Evolutionary conservation across 2,888 invertebrate genomes (phyloP), one percentile per base, ranked within the genome.

Genomic region (Drosophila heteroneura): DNA sequence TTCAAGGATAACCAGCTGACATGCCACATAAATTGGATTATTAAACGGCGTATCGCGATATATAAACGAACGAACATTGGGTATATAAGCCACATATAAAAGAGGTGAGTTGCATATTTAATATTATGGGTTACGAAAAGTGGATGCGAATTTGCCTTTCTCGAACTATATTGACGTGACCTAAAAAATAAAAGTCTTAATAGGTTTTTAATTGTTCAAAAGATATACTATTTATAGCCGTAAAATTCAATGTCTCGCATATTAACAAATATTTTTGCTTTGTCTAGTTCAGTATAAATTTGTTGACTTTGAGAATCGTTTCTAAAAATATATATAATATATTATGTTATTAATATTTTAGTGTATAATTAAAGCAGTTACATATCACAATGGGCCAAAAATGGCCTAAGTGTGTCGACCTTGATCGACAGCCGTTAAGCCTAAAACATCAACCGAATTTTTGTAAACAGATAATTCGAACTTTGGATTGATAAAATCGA

Each of bases 11-110:
- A 89, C 90, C 89, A 86, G 89, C 87, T 86, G 90, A 79, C 82
- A 85, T 90, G 90, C 82, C 90, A 89, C 82, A 90, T 81, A 89
- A 86, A 87, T 90, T 86, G 87, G 89, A 90, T 82, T 90, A 87
- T 72, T 89, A 74, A 87, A 73, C 75, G 54, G 72, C 83, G 70
- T 58, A 68, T 51, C 52, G 59, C 70, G 67, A 82, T 77, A 79
- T 53, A 77, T 37, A 80, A 62, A 74, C 69, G 65, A 73, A 76
- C 51, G 47, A 56, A 66, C 68, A 76, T 62, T 56, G 67, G 56
- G 16, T 68, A 74, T 56, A 73, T 58, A 66, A 77, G 56, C 71
- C 81, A 76, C 63, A 76, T 72, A 70, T 53, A 66, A 64, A 70
- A 75, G 71, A 82, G 87, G 87, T 87, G 74, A 87, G 87, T 87